Conservation (phyloP, 2,113 vertebrate species). For the Columba janthina region DNA sequence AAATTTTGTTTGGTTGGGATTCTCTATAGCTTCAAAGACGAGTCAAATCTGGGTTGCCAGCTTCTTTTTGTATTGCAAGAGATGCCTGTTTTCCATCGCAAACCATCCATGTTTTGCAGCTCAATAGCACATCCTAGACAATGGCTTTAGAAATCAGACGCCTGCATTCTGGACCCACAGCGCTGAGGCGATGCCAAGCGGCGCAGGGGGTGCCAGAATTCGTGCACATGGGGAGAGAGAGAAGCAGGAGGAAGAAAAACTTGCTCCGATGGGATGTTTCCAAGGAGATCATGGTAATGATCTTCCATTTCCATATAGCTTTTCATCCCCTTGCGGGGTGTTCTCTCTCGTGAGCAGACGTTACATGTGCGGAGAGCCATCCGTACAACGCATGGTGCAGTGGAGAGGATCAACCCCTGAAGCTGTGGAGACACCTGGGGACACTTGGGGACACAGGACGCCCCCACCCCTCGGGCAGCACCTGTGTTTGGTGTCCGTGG, state of each 20-base stretch:
- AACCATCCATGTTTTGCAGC: conserved; percentile 35
- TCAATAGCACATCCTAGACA: conserved; percentile 55
- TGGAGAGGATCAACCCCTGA: rapidly evolving
- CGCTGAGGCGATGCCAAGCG: conserved; percentile 23
- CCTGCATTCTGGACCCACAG: conserved; percentile 49
- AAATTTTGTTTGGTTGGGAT: not conserved
- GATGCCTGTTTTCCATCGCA: conserved; percentile 61
- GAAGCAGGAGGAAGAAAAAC: conserved; percentile 32
- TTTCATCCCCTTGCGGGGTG: not conserved
- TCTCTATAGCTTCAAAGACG: conserved; percentile 39
- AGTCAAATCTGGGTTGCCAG: conserved; percentile 20
- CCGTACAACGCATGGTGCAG: not conserved
- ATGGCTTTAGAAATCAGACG: conserved; percentile 64
- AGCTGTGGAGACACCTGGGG: not conserved
- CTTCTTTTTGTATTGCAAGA: conserved; percentile 18
- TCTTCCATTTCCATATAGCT: conserved; percentile 39
- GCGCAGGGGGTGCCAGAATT: conserved; percentile 43
- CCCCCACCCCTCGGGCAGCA: not conserved
- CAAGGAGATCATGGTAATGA: conserved; percentile 60
- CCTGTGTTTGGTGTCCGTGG: rapidly evolving
- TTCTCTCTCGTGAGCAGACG: not conserved
- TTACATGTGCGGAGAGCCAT: not conserved
- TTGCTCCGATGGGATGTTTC: conserved; percentile 52
- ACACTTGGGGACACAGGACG: not conserved
- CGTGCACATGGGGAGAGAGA: not conserved